Conservation (phyloP, 1,140 invertebrate genomes). For the Triops longicaudatus region DNA sequence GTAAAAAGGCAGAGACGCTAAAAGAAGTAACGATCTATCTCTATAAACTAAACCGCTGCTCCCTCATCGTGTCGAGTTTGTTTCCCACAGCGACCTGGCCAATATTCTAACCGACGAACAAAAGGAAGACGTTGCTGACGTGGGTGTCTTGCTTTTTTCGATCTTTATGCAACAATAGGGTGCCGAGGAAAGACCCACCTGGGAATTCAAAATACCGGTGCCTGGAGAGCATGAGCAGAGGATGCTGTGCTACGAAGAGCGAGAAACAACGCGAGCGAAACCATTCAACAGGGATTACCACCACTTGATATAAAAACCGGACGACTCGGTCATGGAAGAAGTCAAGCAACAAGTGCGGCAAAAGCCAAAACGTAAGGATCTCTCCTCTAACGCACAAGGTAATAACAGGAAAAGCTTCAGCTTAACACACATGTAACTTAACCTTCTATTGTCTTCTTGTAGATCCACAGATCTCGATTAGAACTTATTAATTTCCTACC, state of each 20-base stretch:
- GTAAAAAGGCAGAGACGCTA: neutral
- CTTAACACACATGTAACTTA: too few relatives aligned
- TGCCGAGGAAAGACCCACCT: neutral
- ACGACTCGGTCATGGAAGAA: neutral
- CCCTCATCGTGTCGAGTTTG: neutral
- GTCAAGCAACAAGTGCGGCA: conserved; percentile 6
- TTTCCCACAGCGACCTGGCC: neutral
- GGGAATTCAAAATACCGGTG: neutral
- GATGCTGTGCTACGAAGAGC: neutral
- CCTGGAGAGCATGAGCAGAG: conserved; percentile 10
- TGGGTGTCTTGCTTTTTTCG: neutral
- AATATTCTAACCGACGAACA: neutral
- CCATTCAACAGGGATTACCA: neutral
- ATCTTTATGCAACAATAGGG: conserved; percentile 3
- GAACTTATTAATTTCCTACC: too few relatives aligned
- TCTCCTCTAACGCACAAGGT: neutral
- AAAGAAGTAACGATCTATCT: neutral
- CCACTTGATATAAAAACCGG: neutral
- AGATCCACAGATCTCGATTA: too few relatives aligned
- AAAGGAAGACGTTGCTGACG: neutral
- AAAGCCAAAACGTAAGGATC: neutral
- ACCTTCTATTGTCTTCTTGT: too few relatives aligned
- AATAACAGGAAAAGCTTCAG: neutral
- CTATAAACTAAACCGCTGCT: neutral
- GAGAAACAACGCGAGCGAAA: too few relatives aligned